Evolutionary conservation across 2,888 invertebrate species (phyloP), one percentile per base, ranked within the genome.

Genomic region (Scaptomyza cyrtandrae): DNA sequence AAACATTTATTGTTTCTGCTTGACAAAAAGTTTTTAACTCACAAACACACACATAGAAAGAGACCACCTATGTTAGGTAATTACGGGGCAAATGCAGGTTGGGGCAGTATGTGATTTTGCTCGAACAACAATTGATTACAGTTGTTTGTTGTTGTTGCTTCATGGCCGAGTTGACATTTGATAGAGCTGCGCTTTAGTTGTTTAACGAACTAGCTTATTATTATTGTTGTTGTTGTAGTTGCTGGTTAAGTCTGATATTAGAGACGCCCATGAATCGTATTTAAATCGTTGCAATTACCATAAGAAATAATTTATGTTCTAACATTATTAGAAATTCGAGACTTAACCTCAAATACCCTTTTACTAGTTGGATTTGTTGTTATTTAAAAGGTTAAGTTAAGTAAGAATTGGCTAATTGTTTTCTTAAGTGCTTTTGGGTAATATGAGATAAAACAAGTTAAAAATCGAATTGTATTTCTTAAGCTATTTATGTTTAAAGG

Each of bases 71-170:
- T 71, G 56, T 37, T 49, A 67, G 73, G 80, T 88, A 88, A 84
- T 84, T 88, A 83, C 75, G 71, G 71, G 60, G 71, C 72, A 80
- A 86, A 88, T 77, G 74, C 50, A 35, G 35, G 13, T 65, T 73
- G 55, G 62, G 70, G 5, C 16, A 5, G 83, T 73, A 83, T 75
- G 72, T 72, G 88, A 86, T 84, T 86, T 71, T 73, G 70, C 73
- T 71, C 50, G 66, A 84, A 85, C 88, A 88, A 75, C 84, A 88
- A 84, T 84, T 86, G 84, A 84, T 84, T 88, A 71, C 78, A 65
- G 77, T 80, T 86, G 48, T 71, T 50, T 24, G 24, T 24, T 24
- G 24, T 71, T 50, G 19, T 37, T 50, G 19, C 24, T 54, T 45
- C 44, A 72, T 61, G 77, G 16, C 31, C 61, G 31, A 71, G 58